A percentile compares a stretch with the other conserved stretches of the same genome.
phyloP scores from a whole-genome alignment of 2,113 vertebrate species.

The Tichodroma muraria region DNA sequence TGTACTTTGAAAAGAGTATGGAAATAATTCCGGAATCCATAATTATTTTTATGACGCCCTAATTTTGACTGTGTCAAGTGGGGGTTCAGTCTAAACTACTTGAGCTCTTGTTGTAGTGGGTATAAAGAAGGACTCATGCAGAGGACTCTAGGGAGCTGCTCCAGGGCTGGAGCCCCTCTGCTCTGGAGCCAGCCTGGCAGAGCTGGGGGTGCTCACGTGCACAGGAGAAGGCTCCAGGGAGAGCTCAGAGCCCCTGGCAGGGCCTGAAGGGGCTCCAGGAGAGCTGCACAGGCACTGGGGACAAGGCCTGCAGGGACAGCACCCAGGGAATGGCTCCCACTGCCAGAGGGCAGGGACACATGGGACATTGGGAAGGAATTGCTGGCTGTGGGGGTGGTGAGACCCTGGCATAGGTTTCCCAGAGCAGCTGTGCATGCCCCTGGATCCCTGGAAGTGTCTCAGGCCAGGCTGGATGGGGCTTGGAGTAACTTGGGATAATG shows the following conservation, averaged over 20 bases:
- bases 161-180: not conserved
- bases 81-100: not conserved
- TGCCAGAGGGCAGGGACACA: not conserved
- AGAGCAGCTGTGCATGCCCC: not conserved
- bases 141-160: not conserved
- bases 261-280: not conserved
- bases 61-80: not conserved
- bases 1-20: not conserved
- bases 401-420: not conserved
- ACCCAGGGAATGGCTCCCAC: not conserved
- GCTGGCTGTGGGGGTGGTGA: rapidly evolving
- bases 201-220: rapidly evolving
- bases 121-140: not conserved
- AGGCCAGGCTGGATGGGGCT: rapidly evolving
- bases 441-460: rapidly evolving
- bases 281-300: not conserved
- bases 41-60: not conserved
- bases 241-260: not conserved
- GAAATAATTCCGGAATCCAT: not conserved
- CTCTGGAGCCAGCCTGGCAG: not conserved
- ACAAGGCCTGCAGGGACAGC: not conserved
- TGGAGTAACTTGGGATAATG: rapidly evolving
- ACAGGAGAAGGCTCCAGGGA: not conserved
- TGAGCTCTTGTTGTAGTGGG: not conserved
- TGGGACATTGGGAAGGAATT: not conserved